Evolutionary conservation across 2,113 vertebrate species (phyloP).

Genomic region (Callaeas wilsoni): DNA sequence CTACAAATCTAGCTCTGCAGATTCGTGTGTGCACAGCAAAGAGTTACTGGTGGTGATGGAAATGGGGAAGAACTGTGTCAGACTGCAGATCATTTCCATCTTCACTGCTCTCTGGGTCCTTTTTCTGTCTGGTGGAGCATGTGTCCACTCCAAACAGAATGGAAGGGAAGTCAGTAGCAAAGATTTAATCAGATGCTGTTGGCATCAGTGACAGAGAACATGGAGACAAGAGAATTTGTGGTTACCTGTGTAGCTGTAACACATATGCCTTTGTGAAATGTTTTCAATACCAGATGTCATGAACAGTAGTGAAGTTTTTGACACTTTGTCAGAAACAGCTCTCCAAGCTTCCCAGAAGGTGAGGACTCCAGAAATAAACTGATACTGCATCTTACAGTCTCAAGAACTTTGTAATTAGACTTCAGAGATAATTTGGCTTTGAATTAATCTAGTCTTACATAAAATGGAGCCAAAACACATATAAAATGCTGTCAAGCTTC

Average conservation of each 20-base stretch:
- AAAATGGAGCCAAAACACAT: neutral
- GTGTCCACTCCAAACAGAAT: neutral
- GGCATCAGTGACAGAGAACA: neutral
- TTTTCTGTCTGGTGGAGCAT: neutral
- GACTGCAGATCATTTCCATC: neutral
- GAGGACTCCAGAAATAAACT: neutral
- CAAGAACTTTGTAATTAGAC: neutral
- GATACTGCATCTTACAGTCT: neutral
- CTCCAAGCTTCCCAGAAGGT: neutral
- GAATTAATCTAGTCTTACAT: neutral
- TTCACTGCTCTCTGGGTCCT: neutral
- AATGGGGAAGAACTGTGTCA: neutral
- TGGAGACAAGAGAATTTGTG: neutral
- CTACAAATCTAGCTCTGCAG: neutral
- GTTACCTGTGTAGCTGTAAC: neutral
- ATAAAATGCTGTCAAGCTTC: neutral
- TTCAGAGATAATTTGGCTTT: neutral
- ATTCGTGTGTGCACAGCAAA: neutral
- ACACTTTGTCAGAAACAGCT: neutral
- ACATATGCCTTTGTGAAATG: neutral
- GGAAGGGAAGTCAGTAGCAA: neutral
- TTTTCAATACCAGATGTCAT: neutral
- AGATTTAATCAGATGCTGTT: neutral
- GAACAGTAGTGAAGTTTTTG: neutral
- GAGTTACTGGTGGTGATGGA: neutral